phyloP scores from a whole-genome alignment of 1,140 invertebrate species.

The Pissodes strobi region DNA sequence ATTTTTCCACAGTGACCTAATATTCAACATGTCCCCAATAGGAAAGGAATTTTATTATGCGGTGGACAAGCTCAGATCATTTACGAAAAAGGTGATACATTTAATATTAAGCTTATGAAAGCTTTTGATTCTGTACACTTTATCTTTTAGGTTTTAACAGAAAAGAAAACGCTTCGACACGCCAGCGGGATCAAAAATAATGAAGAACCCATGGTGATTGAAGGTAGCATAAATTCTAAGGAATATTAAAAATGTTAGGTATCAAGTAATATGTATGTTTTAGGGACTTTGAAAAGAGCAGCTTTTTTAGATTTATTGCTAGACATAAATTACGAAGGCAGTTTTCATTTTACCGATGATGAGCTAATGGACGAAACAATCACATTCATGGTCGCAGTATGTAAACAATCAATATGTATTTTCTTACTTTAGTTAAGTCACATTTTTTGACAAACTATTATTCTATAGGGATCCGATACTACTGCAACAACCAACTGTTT shows the following conservation, averaged over 20 bases:
- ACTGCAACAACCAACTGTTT: conserved; percentile 37
- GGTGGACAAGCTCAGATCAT: conserved; percentile 11
- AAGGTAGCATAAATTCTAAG: too few species aligned
- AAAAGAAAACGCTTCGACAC: conserved; percentile 1
- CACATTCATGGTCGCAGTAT: conserved; percentile 44
- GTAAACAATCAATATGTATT: background rate
- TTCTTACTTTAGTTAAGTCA: too few species aligned
- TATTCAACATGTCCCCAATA: conserved; percentile 26
- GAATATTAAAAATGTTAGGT: too few species aligned
- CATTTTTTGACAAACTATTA: too few species aligned
- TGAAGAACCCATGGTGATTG: too few species aligned
- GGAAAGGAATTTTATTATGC: conserved; percentile 15
- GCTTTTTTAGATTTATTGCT: conserved; percentile 40
- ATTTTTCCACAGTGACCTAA: conserved; percentile 29
- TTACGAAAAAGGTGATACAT: conserved; percentile 32
- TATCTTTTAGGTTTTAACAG: conserved; percentile 6
- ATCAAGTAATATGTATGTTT: too few species aligned
- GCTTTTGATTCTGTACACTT: background rate
- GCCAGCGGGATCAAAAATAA: background rate
- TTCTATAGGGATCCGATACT: conserved; percentile 41
- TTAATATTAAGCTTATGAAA: too few species aligned
- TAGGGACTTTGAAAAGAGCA: conserved; percentile 20
- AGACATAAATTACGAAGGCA: conserved; percentile 23
- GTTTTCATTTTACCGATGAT: conserved; percentile 35
- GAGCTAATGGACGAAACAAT: conserved; percentile 43